A percentile compares a stretch with the other conserved stretches of the same genome.
phyloP scores from a whole-genome alignment of 2,113 vertebrate genomes.

The Poeciliopsis occidentalis region DNA sequence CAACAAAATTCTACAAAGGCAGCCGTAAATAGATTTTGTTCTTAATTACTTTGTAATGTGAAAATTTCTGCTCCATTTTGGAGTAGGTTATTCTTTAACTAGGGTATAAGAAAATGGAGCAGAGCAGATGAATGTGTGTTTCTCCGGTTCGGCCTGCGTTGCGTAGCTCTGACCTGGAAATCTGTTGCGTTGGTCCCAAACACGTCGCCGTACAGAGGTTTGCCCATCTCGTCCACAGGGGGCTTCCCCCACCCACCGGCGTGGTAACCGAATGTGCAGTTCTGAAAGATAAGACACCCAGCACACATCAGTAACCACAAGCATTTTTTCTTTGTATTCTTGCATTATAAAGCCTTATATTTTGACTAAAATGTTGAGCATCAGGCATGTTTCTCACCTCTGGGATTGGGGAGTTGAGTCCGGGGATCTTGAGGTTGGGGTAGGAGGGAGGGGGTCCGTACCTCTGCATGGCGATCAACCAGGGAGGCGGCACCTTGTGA shows the following conservation, averaged over 20 bases:
- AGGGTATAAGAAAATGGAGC: background rate
- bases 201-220: constrained; percentile 91
- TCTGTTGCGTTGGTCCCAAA: constrained; percentile 90
- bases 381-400: constrained; percentile 74
- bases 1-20: too few relatives aligned
- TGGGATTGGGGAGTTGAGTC: constrained; percentile 90
- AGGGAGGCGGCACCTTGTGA: constrained; percentile 92
- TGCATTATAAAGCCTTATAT: too few relatives aligned
- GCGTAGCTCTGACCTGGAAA: constrained; percentile 82
- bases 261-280: constrained; percentile 92
- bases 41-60: background rate
- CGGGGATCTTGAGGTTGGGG: constrained; percentile 91
- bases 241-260: constrained; percentile 95
- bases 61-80: background rate
- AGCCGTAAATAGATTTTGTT: background rate
- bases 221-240: constrained; percentile 89
- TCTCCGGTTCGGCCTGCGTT: background rate
- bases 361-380: too few relatives aligned
- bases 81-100: background rate
- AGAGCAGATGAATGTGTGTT: background rate
- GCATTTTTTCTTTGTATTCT: background rate
- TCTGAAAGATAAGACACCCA: constrained; percentile 60
- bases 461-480: constrained; percentile 93
- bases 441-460: constrained; percentile 92
- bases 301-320: background rate